Evolutionary conservation across 2,797 vertebrate species (phyloP).

Genomic region (Vespertilio murinus): DNA sequence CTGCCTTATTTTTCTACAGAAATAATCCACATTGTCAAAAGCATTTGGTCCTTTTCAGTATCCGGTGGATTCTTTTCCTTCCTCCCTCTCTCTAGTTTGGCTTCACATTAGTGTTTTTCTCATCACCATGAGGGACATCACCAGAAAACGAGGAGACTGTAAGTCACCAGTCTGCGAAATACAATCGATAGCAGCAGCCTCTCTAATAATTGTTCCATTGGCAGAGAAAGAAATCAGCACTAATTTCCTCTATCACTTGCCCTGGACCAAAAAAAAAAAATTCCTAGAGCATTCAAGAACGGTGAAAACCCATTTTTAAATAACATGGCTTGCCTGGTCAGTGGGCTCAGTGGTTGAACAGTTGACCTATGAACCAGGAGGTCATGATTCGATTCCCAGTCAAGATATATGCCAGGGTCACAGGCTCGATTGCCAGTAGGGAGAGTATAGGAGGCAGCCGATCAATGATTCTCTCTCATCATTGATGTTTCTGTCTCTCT

Average conservation of each 20-base stretch:
- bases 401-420: too few species aligned
- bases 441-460: too few species aligned
- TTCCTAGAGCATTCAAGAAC: slow-evolving; percentile 65
- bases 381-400: too few species aligned
- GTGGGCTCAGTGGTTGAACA: too few species aligned
- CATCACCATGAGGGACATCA: not conserved
- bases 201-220: not conserved
- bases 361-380: too few species aligned
- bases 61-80: not conserved
- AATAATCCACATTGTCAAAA: not conserved
- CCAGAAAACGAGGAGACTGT: not conserved
- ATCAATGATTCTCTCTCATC: too few species aligned
- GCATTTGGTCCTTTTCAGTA: slow-evolving; percentile 9
- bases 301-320: slow-evolving; percentile 75
- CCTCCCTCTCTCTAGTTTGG: slow-evolving; percentile 23
- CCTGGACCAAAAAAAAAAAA: not conserved
- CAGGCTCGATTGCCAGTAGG: too few species aligned
- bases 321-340: slow-evolving; percentile 47
- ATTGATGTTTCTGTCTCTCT: too few species aligned
- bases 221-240: slow-evolving; percentile 29
- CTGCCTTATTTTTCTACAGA: not conserved
- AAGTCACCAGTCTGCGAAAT: not conserved
- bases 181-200: not conserved
- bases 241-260: slow-evolving; percentile 61
- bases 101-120: slow-evolving; percentile 62